A percentile compares a stretch with the other conserved stretches of the same genome.
Evolutionary conservation across 2,797 vertebrate genomes (phyloP).

Genomic region (Aplochiton taeniatus): DNA sequence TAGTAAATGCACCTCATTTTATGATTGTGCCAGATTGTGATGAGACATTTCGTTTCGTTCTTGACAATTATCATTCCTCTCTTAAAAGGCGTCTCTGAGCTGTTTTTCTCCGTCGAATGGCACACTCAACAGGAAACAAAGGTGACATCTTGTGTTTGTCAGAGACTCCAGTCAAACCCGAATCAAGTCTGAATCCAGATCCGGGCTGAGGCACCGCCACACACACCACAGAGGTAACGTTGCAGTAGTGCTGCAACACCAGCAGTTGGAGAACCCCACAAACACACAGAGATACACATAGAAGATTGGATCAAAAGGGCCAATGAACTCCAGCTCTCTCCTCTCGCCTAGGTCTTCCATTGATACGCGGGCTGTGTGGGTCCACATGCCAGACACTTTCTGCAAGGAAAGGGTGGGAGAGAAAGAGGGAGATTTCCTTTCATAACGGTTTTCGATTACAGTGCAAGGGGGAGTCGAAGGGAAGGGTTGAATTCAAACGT

Average conservation of each 20-base stretch:
- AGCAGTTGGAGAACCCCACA: background rate
- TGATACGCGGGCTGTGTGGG: background rate
- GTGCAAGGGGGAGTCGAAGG: conserved; percentile 61
- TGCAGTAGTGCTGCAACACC: background rate
- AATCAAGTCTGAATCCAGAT: no score
- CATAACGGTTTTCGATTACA: conserved; percentile 64
- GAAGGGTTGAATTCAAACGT: conserved; percentile 67
- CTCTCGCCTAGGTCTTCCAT: background rate
- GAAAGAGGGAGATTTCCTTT: conserved; percentile 40
- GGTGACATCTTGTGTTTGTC: no score
- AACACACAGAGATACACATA: background rate
- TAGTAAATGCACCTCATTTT: background rate
- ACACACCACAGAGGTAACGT: background rate
- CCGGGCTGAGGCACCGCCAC: no score
- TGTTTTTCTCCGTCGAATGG: no score
- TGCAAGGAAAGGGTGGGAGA: conserved; percentile 20
- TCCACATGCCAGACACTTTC: background rate
- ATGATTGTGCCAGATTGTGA: background rate
- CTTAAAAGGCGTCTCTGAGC: no score
- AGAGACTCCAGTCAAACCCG: no score
- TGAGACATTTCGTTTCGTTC: background rate
- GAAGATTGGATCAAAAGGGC: background rate
- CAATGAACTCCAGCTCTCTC: background rate
- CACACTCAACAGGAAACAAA: no score
- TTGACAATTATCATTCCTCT: background rate